Base-by-base conservation (phyloP, 2,113 vertebrate genomes). In the Antechinus stuartii region DNA sequence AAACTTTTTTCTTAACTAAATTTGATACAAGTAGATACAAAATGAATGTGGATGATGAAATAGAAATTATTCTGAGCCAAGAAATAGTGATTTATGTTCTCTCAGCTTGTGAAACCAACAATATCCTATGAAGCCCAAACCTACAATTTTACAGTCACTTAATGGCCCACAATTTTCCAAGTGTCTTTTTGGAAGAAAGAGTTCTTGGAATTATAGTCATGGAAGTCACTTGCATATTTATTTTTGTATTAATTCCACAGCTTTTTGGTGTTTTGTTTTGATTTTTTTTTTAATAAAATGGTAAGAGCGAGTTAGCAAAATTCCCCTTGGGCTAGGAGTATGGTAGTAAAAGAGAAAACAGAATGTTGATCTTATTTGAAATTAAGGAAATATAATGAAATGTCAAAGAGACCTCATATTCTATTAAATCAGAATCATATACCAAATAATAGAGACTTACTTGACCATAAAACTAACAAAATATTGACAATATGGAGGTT, bases 61-160 rank as follows among this genome's bases (percentile, higher is more conserved):
- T 89, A 47, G 54, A 50, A 92, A 19, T 0, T 84, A 90, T 94
- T 96, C 26, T 49, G 89, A 90, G 92, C 92, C 96, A 97, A 89
- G 27, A 25, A 97, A 52, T 94, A 93, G 89, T 94, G 90, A 90
- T 91, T 76, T 76, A 57, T 54, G 68, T 57, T 24, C 11, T 1
- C 30, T 25, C 25, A 50, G 30, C 47, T 91, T 89, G 24, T 11
- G 84, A 92, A 35, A 91, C 9, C 47, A 47, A 91, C n/a, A 93
- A 95, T 95, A 91, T 96, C 95, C 96, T 10, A 49, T 3, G 61
- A 53, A 94, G 92, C 54, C 92, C 96, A 97, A 97, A 97, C 94
- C 95, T 96, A 94, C 93, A 97, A n/a, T 90, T 98, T 97, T 97
- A 97, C 90, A 96, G 97, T n/a, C 90, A 95, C 90, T 0, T 94